Evolutionary conservation across 2,888 invertebrate species (phyloP), one percentile per base, ranked within the genome.

Genomic region (Sinodicranocentrus sp.): DNA sequence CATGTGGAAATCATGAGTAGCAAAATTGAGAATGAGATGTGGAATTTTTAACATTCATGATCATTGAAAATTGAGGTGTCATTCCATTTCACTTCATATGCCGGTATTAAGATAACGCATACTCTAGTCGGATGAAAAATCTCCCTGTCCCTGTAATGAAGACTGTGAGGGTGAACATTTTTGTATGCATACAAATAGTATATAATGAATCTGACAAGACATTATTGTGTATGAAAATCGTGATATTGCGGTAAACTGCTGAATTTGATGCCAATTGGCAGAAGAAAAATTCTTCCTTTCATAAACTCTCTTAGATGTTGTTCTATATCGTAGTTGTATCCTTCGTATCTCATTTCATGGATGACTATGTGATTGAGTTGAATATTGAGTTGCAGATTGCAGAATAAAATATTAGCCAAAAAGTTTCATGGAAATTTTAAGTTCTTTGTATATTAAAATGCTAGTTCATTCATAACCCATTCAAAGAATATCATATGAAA

Each of bases 221-320:
- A 76, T 76, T 76, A 76, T n/a, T n/a, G n/a, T n/a, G n/a, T 76
- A 67, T 65, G 65, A 67, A 76, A 76, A 76, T 76, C 76, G 76
- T 76, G 76, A 76, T 65, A 76, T 67, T 76, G 76, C 67, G 67
- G 76, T 67, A 67, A n/a, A 75, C 59, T 33, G 23, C 33, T 3
- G 61, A 15, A 61, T 61, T 67, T 76, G 67, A 57, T 76, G 76
- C 76, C 76, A 76, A 76, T 76, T 76, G 76, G 76, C 76, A 76
- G 23, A 26, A 8, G 63, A 2, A 26, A 59, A 19, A 59, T 8
- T 13, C 19, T 59, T 59, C n/a, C n/a, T 33, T 33, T 6, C 33
- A 33, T 6, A 33, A 33, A 3, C 5, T 33, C 33, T 33, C 10
- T 33, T 48, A 15, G 13, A 48, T 3, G 48, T 48, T 48, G 33